These are phyloP conservation scores for Heteronetta atricapilla DNA, from an alignment of 2,113 vertebrate genomes.

Conservation along the genomic window DNA sequence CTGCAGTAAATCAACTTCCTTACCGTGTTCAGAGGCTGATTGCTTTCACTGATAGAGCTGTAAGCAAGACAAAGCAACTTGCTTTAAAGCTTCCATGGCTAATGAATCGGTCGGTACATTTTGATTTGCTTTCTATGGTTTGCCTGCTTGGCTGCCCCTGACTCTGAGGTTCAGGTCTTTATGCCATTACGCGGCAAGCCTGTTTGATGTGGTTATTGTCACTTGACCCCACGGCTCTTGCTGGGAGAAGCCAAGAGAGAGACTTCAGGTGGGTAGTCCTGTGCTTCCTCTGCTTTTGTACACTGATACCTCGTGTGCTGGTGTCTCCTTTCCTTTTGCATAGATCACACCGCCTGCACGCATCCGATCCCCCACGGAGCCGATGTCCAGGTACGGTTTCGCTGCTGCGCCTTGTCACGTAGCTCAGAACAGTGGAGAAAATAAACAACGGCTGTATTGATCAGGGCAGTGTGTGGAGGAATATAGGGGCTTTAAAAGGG, in stretches of 20 bases:
- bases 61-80: neutral
- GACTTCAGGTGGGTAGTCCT: neutral
- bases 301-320: neutral
- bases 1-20: constrained; percentile 18
- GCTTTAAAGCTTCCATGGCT: neutral
- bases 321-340: constrained; percentile 42
- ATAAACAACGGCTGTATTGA: neutral
- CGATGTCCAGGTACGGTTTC: constrained; percentile 45
- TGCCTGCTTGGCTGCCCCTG: neutral
- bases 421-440: neutral
- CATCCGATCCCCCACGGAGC: neutral
- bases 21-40: neutral
- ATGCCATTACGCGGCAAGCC: neutral
- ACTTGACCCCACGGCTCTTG: neutral
- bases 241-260: neutral
- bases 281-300: neutral
- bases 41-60: neutral
- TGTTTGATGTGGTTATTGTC: neutral
- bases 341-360: neutral
- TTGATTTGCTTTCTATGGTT: neutral
- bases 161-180: neutral
- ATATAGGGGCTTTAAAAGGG: neutral
- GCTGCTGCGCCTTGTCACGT: neutral
- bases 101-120: neutral
- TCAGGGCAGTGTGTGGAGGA: neutral